phyloP scores from a whole-genome alignment of 2,113 vertebrate species.

The Nibea albiflora region DNA sequence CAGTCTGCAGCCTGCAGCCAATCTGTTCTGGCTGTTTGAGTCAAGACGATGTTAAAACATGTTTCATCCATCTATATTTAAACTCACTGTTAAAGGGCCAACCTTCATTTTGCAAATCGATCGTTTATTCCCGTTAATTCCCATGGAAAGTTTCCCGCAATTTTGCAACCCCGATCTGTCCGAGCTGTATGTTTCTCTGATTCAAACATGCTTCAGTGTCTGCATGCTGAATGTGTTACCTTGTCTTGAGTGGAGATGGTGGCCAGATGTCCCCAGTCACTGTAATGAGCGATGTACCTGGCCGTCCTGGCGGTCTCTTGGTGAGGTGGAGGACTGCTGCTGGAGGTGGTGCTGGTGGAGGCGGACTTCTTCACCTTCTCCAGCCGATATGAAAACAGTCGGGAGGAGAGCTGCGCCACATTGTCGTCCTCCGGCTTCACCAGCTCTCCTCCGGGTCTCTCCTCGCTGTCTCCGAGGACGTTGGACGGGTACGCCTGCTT shows the following conservation, averaged over 20 bases:
- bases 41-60: too few species aligned
- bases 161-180: too few species aligned
- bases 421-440: conserved; percentile 59
- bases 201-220: too few species aligned
- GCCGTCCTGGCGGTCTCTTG: conserved; percentile 82
- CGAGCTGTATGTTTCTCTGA: too few species aligned
- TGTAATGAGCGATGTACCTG: conserved; percentile 85
- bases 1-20: too few species aligned
- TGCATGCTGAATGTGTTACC: conserved; percentile 75
- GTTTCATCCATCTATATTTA: too few species aligned
- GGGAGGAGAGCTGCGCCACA: conserved; percentile 73
- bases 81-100: too few species aligned
- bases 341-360: conserved; percentile 27
- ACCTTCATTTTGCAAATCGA: too few species aligned
- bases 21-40: too few species aligned
- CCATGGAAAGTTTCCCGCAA: too few species aligned
- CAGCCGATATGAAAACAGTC: conserved; percentile 89
- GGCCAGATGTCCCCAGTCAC: conserved; percentile 88
- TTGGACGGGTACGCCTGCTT: conserved; percentile 87
- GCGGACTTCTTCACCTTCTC: conserved; percentile 72
- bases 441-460: conserved; percentile 66
- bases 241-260: conserved; percentile 86
- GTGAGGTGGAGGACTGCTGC: conserved; percentile 64
- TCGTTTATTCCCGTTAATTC: too few species aligned
- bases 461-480: conserved; percentile 80